Conservation (phyloP, 2,113 vertebrate species). For the Tyto alba region DNA sequence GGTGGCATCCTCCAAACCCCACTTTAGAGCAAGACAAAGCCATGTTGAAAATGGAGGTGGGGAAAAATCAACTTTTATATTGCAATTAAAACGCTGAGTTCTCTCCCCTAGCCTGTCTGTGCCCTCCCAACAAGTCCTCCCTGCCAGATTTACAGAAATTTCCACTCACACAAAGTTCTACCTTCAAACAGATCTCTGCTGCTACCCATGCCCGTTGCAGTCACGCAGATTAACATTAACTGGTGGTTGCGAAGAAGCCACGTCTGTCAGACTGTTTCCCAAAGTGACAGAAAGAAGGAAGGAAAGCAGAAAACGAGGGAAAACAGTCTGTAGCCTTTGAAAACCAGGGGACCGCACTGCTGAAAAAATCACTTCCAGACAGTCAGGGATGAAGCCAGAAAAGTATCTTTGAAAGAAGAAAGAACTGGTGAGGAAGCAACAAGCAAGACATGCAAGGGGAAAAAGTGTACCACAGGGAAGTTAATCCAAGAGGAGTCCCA, state of each 20-base stretch:
- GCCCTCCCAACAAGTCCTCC: not conserved
- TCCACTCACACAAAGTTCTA: not conserved
- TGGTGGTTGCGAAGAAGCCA: not conserved
- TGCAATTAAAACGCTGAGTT: not conserved
- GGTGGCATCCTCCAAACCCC: not conserved
- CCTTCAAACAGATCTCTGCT: not conserved
- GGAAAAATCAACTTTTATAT: not conserved
- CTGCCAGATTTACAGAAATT: not conserved
- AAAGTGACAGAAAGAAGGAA: not conserved
- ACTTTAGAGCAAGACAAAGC: not conserved
- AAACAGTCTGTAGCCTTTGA: not conserved
- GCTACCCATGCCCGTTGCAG: not conserved
- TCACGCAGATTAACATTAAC: not conserved
- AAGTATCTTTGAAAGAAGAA: not conserved
- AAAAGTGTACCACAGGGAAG: not conserved
- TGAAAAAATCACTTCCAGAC: not conserved
- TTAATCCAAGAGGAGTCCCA: not conserved
- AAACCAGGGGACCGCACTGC: not conserved
- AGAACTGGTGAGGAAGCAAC: not conserved
- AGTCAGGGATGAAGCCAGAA: not conserved
- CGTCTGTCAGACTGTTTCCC: not conserved
- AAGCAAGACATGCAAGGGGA: not conserved
- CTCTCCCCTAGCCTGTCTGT: not conserved
- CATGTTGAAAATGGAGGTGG: not conserved
- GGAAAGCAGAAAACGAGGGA: not conserved